Conservation (phyloP, 1,140 invertebrate genomes). For the Popillia japonica region DNA sequence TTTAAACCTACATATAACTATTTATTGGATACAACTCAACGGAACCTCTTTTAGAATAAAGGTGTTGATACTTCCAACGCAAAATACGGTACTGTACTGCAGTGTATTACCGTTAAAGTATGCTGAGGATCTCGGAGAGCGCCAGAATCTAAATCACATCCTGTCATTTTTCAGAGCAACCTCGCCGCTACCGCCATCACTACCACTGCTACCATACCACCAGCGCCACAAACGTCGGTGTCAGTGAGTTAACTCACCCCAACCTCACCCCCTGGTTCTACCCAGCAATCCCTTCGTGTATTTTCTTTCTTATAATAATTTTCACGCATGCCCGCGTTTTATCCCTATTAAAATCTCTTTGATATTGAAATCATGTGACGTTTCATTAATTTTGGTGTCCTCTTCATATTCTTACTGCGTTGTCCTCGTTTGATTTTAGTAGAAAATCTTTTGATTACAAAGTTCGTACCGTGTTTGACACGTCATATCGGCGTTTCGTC, state of each 20-base stretch:
- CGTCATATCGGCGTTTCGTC: slow-evolving; percentile 1
- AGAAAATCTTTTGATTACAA: slow-evolving; percentile 36
- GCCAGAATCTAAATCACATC: slow-evolving; percentile 46
- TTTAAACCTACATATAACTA: not conserved
- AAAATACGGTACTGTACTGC: slow-evolving; percentile 16
- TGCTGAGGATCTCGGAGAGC: slow-evolving; percentile 13
- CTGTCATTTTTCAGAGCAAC: slow-evolving; percentile 49
- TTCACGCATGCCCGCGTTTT: slow-evolving; percentile 59
- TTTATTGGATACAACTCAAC: not conserved
- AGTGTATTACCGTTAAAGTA: slow-evolving; percentile 34
- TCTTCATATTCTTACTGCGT: slow-evolving; percentile 54
- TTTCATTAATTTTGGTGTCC: slow-evolving; percentile 60
- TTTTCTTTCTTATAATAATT: slow-evolving; percentile 59
- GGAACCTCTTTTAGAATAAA: not conserved
- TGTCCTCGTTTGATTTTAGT: slow-evolving; percentile 48
- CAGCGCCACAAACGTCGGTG: slow-evolving; percentile 31
- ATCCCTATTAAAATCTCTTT: slow-evolving; percentile 60
- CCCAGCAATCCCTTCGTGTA: slow-evolving; percentile 46
- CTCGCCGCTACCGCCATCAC: slow-evolving; percentile 20
- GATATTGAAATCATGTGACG: slow-evolving; percentile 62
- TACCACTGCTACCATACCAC: not conserved
- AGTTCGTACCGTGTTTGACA: slow-evolving; percentile 20
- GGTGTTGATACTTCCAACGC: not conserved
- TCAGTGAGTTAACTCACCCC: slow-evolving; percentile 34
- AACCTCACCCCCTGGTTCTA: slow-evolving; percentile 3